A percentile compares a stretch with the other conserved stretches of the same genome.
phyloP scores from a whole-genome alignment of 2,113 vertebrate genomes.

The Hippocampus comes region DNA sequence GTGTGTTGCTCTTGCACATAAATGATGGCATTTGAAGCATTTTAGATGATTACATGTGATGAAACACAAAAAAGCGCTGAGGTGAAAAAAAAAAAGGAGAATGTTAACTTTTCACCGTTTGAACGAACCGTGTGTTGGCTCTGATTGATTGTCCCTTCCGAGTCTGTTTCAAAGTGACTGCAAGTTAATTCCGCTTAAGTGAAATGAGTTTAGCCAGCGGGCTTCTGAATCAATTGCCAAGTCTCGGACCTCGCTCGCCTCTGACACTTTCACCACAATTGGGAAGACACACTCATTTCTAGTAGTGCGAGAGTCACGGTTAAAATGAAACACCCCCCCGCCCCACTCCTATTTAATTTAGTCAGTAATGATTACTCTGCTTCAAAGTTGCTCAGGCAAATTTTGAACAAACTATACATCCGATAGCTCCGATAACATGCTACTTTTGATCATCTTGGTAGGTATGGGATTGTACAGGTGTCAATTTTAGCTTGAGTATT shows the following conservation, averaged over 20 bases:
- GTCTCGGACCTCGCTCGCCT: background rate
- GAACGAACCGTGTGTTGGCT: slow-evolving; percentile 9
- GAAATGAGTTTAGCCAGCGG: slow-evolving; percentile 25
- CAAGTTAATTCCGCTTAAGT: slow-evolving; percentile 23
- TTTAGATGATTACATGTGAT: background rate
- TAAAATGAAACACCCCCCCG: background rate
- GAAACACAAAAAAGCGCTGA: background rate
- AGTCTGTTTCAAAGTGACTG: slow-evolving; percentile 27
- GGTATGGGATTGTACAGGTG: no score
- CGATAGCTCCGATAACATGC: no score
- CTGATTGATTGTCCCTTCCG: slow-evolving; percentile 29
- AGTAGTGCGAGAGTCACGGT: background rate
- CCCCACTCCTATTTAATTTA: background rate
- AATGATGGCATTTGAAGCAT: background rate
- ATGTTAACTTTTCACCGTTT: background rate
- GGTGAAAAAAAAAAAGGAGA: background rate
- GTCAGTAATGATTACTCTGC: background rate
- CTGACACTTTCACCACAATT: background rate
- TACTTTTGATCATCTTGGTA: no score
- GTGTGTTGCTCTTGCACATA: background rate
- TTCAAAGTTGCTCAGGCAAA: no score
- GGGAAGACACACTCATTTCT: background rate
- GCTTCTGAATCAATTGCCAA: slow-evolving; percentile 25
- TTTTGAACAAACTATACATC: no score
- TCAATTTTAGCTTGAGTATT: no score